A percentile compares a stretch with the other conserved stretches of the same genome.
Evolutionary conservation across 2,888 invertebrate species (phyloP).

Genomic region (Eilema caniola): DNA sequence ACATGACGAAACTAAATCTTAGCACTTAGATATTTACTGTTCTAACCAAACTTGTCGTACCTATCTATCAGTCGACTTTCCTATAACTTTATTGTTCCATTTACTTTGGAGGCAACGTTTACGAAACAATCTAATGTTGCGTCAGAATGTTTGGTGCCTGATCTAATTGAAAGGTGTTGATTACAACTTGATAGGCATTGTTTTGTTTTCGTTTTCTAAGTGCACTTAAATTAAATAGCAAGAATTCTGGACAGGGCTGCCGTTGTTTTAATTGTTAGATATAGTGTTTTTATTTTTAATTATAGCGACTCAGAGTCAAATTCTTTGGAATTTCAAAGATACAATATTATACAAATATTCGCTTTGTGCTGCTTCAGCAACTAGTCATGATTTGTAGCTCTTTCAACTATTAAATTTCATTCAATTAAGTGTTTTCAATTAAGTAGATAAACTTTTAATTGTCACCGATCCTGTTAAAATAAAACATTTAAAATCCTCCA

Average conservation of each 20-base stretch:
- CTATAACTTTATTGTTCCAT: background rate
- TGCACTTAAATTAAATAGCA: constrained; percentile 40
- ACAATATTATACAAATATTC: no score
- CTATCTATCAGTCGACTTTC: background rate
- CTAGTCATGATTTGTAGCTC: no score
- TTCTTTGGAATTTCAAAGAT: background rate
- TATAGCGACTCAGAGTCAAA: background rate
- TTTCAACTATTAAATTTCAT: no score
- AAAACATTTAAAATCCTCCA: background rate
- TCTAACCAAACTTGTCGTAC: no score
- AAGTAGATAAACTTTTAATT: no score
- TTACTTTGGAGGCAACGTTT: no score
- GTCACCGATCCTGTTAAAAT: background rate
- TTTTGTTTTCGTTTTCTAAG: constrained; percentile 46
- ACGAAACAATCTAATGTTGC: background rate
- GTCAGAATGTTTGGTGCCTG: background rate
- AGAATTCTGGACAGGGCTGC: constrained; percentile 11
- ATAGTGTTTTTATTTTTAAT: background rate
- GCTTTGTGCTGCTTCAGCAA: no score
- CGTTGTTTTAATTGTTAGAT: background rate
- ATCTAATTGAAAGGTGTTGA: background rate
- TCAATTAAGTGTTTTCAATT: no score
- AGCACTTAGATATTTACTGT: no score
- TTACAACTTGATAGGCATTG: background rate
- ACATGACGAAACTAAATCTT: no score